Conservation (phyloP, 2,888 invertebrate species). For the Drosophila antonietae region DNA sequence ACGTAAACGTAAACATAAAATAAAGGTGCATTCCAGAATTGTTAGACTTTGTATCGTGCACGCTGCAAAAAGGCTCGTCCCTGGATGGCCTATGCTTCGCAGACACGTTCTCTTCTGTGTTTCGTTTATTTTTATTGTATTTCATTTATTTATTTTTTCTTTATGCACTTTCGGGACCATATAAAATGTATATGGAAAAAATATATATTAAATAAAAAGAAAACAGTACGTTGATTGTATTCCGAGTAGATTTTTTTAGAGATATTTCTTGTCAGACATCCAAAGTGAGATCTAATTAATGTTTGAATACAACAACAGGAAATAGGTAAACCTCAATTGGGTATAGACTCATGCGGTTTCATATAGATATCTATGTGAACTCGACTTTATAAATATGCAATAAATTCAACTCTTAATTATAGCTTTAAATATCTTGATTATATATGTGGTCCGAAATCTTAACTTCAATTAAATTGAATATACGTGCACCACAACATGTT, state of each 20-base stretch:
- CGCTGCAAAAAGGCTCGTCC: slow-evolving; percentile 18
- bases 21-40: slow-evolving; percentile 73
- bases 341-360: neutral
- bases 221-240: slow-evolving; percentile 9
- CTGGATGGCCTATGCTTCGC: slow-evolving; percentile 4
- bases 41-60: slow-evolving; percentile 70
- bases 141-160: slow-evolving; percentile 67
- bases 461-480: slow-evolving; percentile 18
- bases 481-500: slow-evolving; percentile 10
- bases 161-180: slow-evolving; percentile 47
- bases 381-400: neutral
- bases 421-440: neutral
- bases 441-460: neutral
- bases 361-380: neutral
- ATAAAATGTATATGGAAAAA: slow-evolving; percentile 3
- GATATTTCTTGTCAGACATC: neutral
- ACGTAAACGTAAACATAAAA: slow-evolving; percentile 66
- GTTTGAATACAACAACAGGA: neutral
- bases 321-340: no score
- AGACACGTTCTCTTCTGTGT: slow-evolving; percentile 8
- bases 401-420: neutral
- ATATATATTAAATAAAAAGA: neutral
- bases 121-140: slow-evolving; percentile 33
- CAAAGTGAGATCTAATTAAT: neutral
- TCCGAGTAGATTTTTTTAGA: slow-evolving; percentile 18